These are phyloP conservation scores for Heliangelus exortis DNA, from an alignment of 2,797 vertebrate genomes.

Conservation along the genomic window DNA sequence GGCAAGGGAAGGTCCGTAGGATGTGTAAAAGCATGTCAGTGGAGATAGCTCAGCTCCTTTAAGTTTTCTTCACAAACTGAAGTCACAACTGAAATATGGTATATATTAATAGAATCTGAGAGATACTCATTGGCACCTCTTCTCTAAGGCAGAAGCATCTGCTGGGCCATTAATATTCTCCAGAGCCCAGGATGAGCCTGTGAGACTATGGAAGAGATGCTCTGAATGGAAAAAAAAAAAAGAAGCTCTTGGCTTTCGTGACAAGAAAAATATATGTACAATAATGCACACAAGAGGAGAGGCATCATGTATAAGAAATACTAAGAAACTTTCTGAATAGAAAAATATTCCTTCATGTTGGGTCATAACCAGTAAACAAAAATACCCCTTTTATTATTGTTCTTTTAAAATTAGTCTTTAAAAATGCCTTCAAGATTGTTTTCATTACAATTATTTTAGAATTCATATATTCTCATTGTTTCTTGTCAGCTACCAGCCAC, in stretches of 20 bases:
- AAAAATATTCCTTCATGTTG: background rate
- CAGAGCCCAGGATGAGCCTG: background rate
- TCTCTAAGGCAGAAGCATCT: background rate
- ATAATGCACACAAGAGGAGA: background rate
- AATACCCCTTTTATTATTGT: background rate
- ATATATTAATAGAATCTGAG: background rate
- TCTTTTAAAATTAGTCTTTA: background rate
- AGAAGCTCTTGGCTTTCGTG: background rate
- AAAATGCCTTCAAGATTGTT: background rate
- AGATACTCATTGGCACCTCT: background rate
- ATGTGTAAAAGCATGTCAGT: background rate
- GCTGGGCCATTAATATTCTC: background rate
- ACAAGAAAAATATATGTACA: background rate
- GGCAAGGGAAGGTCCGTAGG: background rate
- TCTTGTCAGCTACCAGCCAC: background rate
- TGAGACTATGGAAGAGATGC: background rate
- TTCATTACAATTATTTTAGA: background rate
- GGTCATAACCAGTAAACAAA: background rate
- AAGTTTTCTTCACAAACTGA: background rate
- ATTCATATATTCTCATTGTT: background rate
- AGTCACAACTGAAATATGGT: background rate
- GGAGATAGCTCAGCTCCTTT: background rate
- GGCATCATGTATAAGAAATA: background rate
- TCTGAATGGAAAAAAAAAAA: background rate
- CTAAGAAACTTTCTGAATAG: background rate